These are phyloP conservation scores for Menidia menidia DNA, from an alignment of 2,797 vertebrate species.

Conservation along the genomic window DNA sequence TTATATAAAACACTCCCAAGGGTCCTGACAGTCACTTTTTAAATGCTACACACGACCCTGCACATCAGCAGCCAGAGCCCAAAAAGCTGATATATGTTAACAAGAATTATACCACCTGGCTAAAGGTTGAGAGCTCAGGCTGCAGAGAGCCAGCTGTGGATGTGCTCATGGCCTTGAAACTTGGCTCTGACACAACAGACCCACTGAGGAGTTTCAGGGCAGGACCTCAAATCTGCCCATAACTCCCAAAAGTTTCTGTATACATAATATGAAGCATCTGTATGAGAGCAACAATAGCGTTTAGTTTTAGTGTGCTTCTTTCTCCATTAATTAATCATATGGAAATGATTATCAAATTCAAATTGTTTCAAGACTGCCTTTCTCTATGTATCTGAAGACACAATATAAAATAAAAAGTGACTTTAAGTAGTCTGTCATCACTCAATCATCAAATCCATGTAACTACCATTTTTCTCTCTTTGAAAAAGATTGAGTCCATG, in stretches of 20 bases:
- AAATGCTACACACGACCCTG: constrained; percentile 25
- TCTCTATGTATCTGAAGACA: background rate
- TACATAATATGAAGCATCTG: constrained; percentile 1
- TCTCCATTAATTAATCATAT: too few relatives aligned
- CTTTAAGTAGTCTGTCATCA: too few relatives aligned
- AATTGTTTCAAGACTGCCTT: too few relatives aligned
- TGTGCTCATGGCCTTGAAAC: constrained; percentile 67
- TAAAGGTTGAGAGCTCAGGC: constrained; percentile 55
- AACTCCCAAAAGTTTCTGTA: constrained; percentile 27
- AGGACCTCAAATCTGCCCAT: constrained; percentile 49
- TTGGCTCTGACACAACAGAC: constrained; percentile 62
- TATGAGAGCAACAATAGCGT: background rate
- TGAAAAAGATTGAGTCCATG: background rate
- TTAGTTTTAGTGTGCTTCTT: background rate
- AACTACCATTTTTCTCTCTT: background rate
- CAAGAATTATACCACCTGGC: constrained; percentile 48
- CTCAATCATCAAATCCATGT: background rate
- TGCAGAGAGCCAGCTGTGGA: constrained; percentile 76
- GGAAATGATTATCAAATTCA: too few relatives aligned
- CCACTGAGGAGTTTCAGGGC: constrained; percentile 56
- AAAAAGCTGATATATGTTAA: constrained; percentile 55
- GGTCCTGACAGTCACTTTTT: constrained; percentile 25
- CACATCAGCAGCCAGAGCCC: constrained; percentile 19
- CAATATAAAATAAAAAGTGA: background rate
- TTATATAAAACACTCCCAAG: constrained; percentile 38